Evolutionary conservation across 2,113 vertebrate genomes (phyloP).

Genomic region (Tupaia tana): DNA sequence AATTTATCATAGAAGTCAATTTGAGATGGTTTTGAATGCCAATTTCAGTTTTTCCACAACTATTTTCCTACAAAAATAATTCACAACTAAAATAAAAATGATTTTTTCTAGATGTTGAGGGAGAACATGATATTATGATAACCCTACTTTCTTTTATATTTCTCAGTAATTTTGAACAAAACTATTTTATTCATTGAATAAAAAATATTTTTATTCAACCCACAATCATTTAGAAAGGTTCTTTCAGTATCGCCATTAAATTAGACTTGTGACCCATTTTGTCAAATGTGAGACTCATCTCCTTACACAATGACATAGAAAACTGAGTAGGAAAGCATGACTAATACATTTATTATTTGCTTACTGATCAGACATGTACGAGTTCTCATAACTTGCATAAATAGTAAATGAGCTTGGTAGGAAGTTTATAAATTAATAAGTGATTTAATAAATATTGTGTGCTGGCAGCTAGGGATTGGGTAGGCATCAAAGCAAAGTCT

Average conservation of each 20-base stretch:
- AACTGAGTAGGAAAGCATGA: neutral
- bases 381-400: neutral
- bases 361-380: conserved; percentile 1
- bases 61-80: conserved; percentile 14
- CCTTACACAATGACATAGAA: neutral
- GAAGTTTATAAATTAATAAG: conserved; percentile 29
- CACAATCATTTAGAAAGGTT: neutral
- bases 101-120: conserved; percentile 36
- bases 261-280: neutral
- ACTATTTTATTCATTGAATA: neutral
- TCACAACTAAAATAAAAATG: conserved; percentile 18
- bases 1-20: neutral
- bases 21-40: neutral
- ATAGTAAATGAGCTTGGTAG: neutral
- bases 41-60: conserved; percentile 25
- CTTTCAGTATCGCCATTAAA: neutral
- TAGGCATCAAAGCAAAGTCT: neutral
- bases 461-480: neutral
- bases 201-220: neutral
- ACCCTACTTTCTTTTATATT: neutral
- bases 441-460: neutral
- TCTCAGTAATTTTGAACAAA: conserved; percentile 21
- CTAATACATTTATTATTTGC: neutral
- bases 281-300: neutral
- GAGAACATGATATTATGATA: neutral